Conservation (phyloP, 1,140 invertebrate genomes). For the Diabrotica virgifera region DNA sequence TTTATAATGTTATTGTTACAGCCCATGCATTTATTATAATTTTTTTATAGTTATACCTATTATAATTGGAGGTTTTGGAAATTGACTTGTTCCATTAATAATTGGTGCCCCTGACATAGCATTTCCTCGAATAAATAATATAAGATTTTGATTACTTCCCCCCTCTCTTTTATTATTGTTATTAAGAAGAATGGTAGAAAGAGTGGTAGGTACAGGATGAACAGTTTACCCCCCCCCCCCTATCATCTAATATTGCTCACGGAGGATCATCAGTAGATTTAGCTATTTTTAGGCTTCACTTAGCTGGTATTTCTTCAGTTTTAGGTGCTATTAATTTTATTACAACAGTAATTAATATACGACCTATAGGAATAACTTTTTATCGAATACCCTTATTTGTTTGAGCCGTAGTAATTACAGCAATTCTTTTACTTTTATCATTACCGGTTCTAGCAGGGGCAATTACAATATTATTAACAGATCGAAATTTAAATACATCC, state of each 20-base stretch:
- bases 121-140: constrained; percentile 75
- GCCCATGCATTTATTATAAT: constrained; percentile 74
- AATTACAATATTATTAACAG: constrained; percentile 69
- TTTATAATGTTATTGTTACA: constrained; percentile 71
- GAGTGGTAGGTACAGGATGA: constrained; percentile 64
- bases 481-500: constrained; percentile 68
- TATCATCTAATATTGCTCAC: constrained; percentile 58
- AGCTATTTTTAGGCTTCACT: constrained; percentile 65
- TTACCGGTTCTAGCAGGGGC: constrained; percentile 69
- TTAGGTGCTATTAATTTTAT: constrained; percentile 66
- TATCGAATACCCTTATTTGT: constrained; percentile 58
- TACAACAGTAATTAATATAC: constrained; percentile 60
- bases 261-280: constrained; percentile 61
- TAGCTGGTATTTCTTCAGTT: constrained; percentile 67
- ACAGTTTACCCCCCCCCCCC: constrained; percentile 67
- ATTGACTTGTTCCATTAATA: constrained; percentile 73
- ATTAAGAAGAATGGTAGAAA: constrained; percentile 56
- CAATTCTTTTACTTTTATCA: constrained; percentile 61
- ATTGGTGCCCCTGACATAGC: constrained; percentile 70
- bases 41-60: constrained; percentile 77
- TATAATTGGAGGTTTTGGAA: constrained; percentile 76
- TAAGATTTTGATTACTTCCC: constrained; percentile 71
- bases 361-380: constrained; percentile 49
- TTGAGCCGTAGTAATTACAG: constrained; percentile 68
- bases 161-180: constrained; percentile 61